Conservation (phyloP, 2,113 vertebrate species). For the Syngnathoides biaculeatus region DNA sequence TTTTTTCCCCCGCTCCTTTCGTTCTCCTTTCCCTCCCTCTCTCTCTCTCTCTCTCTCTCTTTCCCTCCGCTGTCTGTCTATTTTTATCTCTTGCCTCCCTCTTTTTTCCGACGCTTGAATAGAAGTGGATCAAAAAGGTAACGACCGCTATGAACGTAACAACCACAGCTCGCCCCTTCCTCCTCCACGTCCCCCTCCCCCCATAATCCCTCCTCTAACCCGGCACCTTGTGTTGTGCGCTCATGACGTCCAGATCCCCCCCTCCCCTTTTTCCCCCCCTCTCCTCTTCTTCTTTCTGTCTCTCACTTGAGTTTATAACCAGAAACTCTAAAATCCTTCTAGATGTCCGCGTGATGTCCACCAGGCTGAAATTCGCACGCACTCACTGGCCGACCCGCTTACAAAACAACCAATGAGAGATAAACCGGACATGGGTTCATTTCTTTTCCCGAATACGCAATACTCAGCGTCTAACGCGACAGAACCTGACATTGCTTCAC, state of each 20-base stretch:
- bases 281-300: constrained; percentile 52
- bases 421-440: constrained; percentile 57
- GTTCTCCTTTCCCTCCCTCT: constrained; percentile 80
- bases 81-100: constrained; percentile 80
- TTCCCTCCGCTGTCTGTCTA: constrained; percentile 58
- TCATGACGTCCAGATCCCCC: constrained; percentile 81
- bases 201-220: constrained; percentile 73
- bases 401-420: constrained; percentile 53
- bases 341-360: constrained; percentile 72
- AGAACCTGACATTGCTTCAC: constrained; percentile 20
- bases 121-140: constrained; percentile 99
- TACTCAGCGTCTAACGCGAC: constrained; percentile 16
- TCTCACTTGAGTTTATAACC: constrained; percentile 69
- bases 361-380: constrained; percentile 58
- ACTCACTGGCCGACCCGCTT: constrained; percentile 23
- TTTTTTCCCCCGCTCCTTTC: constrained; percentile 84
- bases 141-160: constrained; percentile 89
- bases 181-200: constrained; percentile 38
- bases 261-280: constrained; percentile 52
- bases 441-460: constrained; percentile 35
- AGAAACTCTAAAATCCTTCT: constrained; percentile 73
- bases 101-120: constrained; percentile 97
- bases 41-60: constrained; percentile 44
- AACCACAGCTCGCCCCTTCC: constrained; percentile 78
- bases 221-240: constrained; percentile 88